phyloP scores from a whole-genome alignment of 2,797 vertebrate genomes.

The Nyctibius grandis region DNA sequence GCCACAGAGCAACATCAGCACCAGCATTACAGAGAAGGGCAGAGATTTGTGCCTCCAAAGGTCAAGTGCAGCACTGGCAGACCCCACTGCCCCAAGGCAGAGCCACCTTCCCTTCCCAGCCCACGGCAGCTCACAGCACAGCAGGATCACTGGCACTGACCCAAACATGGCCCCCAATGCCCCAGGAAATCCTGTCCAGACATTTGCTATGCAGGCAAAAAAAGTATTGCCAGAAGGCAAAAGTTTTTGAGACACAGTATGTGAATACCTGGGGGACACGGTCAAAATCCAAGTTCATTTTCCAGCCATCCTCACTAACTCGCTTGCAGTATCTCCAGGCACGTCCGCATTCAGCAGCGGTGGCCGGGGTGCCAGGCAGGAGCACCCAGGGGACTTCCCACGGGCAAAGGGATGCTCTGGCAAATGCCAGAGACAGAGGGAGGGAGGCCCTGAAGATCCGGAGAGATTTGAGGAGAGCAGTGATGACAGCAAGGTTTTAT shows the following conservation, averaged over 20 bases:
- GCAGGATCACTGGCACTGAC: fast-evolving
- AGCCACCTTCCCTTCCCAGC: neutral
- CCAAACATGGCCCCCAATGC: fast-evolving
- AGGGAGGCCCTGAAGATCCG: neutral
- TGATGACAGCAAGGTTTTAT: neutral
- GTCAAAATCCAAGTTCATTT: neutral
- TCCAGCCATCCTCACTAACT: neutral
- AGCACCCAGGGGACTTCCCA: neutral
- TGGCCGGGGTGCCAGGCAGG: neutral
- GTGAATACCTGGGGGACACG: neutral
- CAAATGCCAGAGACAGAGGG: neutral
- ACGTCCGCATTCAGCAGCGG: fast-evolving
- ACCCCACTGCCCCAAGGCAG: neutral
- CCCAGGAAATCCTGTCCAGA: neutral
- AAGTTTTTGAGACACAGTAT: neutral
- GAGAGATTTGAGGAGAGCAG: neutral
- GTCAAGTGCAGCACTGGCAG: neutral
- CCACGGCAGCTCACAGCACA: neutral
- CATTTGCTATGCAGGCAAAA: neutral
- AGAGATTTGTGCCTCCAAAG: neutral
- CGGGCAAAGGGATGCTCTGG: neutral
- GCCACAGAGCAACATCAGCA: neutral
- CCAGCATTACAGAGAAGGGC: neutral
- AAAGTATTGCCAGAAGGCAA: neutral
- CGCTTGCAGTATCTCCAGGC: neutral